Evolutionary conservation across 2,888 invertebrate species (phyloP).

Genomic region (Drymonia ruficornis): DNA sequence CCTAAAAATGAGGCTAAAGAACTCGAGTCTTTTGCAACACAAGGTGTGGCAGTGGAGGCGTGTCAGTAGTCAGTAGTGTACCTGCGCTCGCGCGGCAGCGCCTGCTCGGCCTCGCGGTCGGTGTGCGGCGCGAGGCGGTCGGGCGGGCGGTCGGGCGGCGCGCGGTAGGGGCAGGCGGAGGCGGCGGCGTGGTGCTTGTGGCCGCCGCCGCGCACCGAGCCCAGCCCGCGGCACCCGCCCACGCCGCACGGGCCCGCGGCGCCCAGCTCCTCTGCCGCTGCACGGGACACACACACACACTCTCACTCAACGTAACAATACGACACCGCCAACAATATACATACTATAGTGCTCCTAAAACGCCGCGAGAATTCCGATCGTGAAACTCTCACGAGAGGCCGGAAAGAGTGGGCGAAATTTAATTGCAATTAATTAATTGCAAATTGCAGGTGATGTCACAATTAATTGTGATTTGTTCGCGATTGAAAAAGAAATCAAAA

Average conservation of each 20-base stretch:
- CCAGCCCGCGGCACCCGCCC: conserved; percentile 94
- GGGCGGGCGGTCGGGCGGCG: conserved; percentile 51
- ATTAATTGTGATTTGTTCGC: no score
- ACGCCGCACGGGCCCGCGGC: conserved; percentile 90
- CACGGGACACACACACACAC: not conserved
- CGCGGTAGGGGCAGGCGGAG: conserved; percentile 90
- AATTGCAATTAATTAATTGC: no score
- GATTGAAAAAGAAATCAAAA: no score
- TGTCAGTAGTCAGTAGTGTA: conserved; percentile 11
- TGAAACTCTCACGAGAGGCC: no score
- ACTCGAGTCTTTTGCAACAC: no score
- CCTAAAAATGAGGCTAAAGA: no score
- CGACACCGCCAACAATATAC: not conserved
- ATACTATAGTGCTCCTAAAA: no score
- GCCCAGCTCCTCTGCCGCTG: conserved; percentile 87
- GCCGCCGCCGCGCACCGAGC: conserved; percentile 93
- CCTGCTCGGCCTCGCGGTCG: conserved; percentile 29
- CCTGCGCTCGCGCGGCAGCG: conserved; percentile 85
- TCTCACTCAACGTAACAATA: not conserved
- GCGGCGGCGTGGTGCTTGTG: conserved; percentile 89
- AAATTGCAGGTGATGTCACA: no score
- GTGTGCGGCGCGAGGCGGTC: conserved; percentile 44
- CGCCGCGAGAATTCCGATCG: no score
- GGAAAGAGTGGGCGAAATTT: no score
- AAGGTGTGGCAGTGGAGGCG: no score